phyloP scores from a whole-genome alignment of 2,888 invertebrate species.

The Oxytorus armatus region DNA sequence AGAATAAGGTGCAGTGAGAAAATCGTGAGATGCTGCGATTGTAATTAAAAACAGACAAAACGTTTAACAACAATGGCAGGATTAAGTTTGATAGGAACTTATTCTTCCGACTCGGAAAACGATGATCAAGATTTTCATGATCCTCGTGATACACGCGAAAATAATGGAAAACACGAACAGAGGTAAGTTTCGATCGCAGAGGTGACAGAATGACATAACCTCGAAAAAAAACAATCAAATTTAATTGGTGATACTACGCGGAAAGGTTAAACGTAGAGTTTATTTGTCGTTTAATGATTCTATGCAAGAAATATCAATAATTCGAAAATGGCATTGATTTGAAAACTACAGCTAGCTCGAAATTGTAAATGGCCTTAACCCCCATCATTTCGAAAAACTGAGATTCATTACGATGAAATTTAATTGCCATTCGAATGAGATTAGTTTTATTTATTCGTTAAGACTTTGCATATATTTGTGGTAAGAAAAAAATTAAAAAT shows the following conservation, averaged over 20 bases:
- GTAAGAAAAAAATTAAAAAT: too few relatives aligned
- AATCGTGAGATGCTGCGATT: background rate
- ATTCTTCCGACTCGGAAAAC: conserved; percentile 78
- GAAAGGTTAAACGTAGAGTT: background rate
- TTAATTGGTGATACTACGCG: background rate
- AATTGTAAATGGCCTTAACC: background rate
- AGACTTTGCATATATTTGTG: too few relatives aligned
- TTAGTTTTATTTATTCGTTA: too few relatives aligned
- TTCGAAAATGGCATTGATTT: background rate
- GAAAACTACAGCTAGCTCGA: background rate
- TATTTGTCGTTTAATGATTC: background rate
- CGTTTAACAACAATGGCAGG: conserved; percentile 78
- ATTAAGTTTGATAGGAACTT: conserved; percentile 77
- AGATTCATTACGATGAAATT: too few relatives aligned
- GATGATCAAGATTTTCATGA: conserved; percentile 66
- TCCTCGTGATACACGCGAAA: conserved; percentile 25
- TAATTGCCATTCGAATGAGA: too few relatives aligned
- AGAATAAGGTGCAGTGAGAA: background rate
- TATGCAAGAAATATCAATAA: background rate
- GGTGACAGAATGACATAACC: conserved; percentile 22
- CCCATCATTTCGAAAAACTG: too few relatives aligned
- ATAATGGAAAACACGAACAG: conserved; percentile 36
- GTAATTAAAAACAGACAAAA: background rate
- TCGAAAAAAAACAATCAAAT: background rate
- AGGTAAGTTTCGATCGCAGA: conserved; percentile 52